Evolutionary conservation across 1,140 invertebrate genomes (phyloP), one percentile per base, ranked within the genome.

Genomic region (Trypoxylus dichotomus): DNA sequence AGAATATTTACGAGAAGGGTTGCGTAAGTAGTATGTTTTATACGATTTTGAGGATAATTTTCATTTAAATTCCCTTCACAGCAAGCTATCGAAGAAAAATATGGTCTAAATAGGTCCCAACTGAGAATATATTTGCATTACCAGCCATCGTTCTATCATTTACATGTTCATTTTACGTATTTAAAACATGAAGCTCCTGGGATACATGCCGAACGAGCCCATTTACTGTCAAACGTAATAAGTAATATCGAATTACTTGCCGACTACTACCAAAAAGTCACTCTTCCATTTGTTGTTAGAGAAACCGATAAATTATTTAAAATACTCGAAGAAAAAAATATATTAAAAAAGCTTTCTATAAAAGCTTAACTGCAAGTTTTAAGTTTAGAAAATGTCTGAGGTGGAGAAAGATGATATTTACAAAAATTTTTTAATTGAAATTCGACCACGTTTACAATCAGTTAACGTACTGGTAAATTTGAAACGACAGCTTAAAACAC

Each of bases 91-190:
- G 82, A 88, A 74, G 89, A 96, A 29, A 95, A 95, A 81, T 99
- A 94, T 86, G 90, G 91, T 5, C 77, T 98, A 6, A 86, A 90
- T 24, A 83, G 87, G 29, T 90, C 90, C 71, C 92, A 96, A 84
- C 84, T 98, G 21, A 90, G 96, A 71, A 90, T 94, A 78, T 99
- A 96, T 86, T 86, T 99, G 3, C 98, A 99, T 85, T 99, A 99
- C 87, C 97, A 97, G 84, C 98, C 98, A 5, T 96, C 96, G 0
- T 99, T 97, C 87, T 98, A 98, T 88, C 97, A 99, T 87, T 88
- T 99, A 8, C 98, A 99, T 84, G 90, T 99, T 2, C 97, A 99
- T 87, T 97, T 98, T 82, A 95, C 93, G n/a, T 91, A 93, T 78
- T 83, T 98, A 0, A 90, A 92, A 76, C 93, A 93, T 87, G 93